Evolutionary conservation across 2,797 vertebrate species (phyloP), one percentile per base, ranked within the genome.

Genomic region (Helostoma temminkii): DNA sequence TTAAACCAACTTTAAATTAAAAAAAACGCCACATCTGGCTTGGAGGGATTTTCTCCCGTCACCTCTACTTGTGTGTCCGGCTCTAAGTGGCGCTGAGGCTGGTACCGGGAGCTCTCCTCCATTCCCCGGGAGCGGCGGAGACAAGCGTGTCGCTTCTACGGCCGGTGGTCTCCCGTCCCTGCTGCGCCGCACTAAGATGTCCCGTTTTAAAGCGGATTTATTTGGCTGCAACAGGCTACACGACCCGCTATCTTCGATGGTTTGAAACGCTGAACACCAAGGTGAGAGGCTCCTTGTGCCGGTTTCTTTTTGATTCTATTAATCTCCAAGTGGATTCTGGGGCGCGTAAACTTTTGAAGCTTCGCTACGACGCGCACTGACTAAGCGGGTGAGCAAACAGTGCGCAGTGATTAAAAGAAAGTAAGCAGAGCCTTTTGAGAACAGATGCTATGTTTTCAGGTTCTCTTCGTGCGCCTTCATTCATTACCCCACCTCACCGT

Each of bases 141-240:
- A 84, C 76, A n/a, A 80, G 60, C 80, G 66, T 81, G 82, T 88
- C 83, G 77, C 74, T 62, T 68, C 70, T 2, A 25, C 79, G 37
- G 42, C 54, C 75, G 41, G 41, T 42, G 70, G 57, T 24, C 78
- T 74, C 66, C 61, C 37, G 46, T 52, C 56, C 74, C 69, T 54
- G 74, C 71, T 58, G 72, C 71, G 59, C 59, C 49, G 45, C 5
- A 64, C 75, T 49, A 87, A 83, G 43, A 93, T 92, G 92, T 79
- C 91, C 89, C 86, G 89, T 62, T 88, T 91, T 43, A 90, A 90
- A 89, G 74, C 71, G 84, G 84, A 91, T 88, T 78, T 81, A 83
- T 76, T 71, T 41, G 78, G 79, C 68, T 78, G 82, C 83, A 80
- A 68, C 75, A 72, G 78, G 78, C 75, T 61, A 65, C 79, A 42